Percentiles rank a stretch among this genome's conserved stretches.
These are phyloP conservation scores for Baccha elongata DNA, from an alignment of 2,888 invertebrate genomes.

Conservation along the genomic window DNA sequence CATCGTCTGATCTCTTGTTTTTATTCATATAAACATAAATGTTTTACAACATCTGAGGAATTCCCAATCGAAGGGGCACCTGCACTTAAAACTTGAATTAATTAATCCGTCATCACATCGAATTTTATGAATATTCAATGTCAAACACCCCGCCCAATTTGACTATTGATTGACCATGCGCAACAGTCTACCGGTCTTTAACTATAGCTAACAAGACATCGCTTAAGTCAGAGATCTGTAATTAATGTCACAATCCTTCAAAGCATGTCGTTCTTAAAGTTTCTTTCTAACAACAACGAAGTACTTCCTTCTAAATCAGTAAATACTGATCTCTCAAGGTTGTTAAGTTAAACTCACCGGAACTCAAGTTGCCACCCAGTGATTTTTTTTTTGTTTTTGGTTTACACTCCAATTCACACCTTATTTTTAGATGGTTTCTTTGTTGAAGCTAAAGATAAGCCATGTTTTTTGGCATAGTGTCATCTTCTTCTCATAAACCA, in stretches of 20 bases:
- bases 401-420: constrained; percentile 27
- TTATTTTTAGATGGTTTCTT: constrained; percentile 11
- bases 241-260: background rate
- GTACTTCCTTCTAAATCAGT: constrained; percentile 5
- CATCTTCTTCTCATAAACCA: constrained; percentile 17
- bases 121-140: constrained; percentile 23
- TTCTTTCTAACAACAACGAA: background rate
- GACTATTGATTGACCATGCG: constrained; percentile 39
- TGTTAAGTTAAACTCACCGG: constrained; percentile 21
- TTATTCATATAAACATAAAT: background rate
- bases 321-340: constrained; percentile 25
- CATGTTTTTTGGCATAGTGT: background rate
- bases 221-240: background rate
- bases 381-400: background rate
- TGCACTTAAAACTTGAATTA: constrained; percentile 12
- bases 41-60: background rate
- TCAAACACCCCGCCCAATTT: constrained; percentile 34
- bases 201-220: background rate
- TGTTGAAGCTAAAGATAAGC: background rate
- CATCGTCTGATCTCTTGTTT: background rate
- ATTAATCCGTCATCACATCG: constrained; percentile 5
- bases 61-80: background rate
- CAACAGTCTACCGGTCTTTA: constrained; percentile 20
- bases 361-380: background rate
- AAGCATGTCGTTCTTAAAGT: constrained; percentile 9